Conservation (phyloP, 2,797 vertebrate species). For the Alfaro cultratus region DNA sequence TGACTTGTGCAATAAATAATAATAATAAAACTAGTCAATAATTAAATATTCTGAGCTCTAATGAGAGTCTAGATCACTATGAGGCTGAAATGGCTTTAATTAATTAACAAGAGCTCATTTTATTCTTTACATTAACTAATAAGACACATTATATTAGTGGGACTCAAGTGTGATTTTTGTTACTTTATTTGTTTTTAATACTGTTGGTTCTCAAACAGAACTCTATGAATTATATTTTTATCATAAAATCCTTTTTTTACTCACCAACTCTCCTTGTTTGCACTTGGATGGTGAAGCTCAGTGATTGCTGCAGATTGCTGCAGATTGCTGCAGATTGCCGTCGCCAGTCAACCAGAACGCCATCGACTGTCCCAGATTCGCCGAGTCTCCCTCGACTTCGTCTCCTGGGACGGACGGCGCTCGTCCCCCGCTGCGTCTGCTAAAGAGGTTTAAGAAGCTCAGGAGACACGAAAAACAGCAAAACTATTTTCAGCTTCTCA, state of each 20-base stretch:
- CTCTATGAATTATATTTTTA: constrained; percentile 8
- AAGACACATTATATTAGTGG: background rate
- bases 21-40: background rate
- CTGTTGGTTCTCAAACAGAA: background rate
- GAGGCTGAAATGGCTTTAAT: background rate
- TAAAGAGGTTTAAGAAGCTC: constrained; percentile 40
- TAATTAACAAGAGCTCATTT: background rate
- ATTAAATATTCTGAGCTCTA: background rate
- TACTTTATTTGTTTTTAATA: background rate
- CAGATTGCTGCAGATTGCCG: constrained; percentile 24
- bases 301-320: constrained; percentile 48
- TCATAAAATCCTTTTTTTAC: constrained; percentile 7
- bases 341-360: constrained; percentile 30
- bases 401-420: constrained; percentile 44
- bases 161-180: background rate
- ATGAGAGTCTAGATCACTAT: background rate
- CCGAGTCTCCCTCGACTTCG: constrained; percentile 33
- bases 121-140: background rate
- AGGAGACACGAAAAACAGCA: constrained; percentile 7
- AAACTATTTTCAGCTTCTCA: constrained; percentile 47
- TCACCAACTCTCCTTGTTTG: constrained; percentile 11
- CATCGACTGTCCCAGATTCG: constrained; percentile 50
- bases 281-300: constrained; percentile 33
- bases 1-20: background rate
- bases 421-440: constrained; percentile 18